Evolutionary conservation across 2,797 vertebrate species (phyloP).

Genomic region (Sebastes elongatus): DNA sequence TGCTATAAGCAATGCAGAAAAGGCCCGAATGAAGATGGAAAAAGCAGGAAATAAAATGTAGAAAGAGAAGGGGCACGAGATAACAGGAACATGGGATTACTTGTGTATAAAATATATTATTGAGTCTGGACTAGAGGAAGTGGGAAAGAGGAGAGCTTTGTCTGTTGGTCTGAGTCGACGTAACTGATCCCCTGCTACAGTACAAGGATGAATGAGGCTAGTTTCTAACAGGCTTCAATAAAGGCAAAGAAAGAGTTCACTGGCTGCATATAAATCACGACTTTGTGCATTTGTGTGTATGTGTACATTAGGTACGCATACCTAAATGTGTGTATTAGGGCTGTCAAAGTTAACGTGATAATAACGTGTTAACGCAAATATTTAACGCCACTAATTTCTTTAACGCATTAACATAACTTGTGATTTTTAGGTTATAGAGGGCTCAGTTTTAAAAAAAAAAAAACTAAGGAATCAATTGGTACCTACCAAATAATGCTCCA

Average conservation of each 20-base stretch:
- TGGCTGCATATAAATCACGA: slow-evolving; percentile 62
- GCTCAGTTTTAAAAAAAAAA: too few species aligned
- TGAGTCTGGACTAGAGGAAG: slow-evolving; percentile 55
- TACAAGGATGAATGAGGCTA: slow-evolving; percentile 66
- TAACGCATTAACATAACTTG: too few species aligned
- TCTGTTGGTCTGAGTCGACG: slow-evolving; percentile 30
- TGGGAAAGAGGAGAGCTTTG: slow-evolving; percentile 4
- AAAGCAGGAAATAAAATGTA: slow-evolving; percentile 7
- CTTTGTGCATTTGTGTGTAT: background rate
- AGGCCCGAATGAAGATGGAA: slow-evolving; percentile 13
- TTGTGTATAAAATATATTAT: slow-evolving; percentile 71
- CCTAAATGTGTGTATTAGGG: background rate
- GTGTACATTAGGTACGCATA: background rate
- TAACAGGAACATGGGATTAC: slow-evolving; percentile 52
- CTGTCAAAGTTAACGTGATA: too few species aligned
- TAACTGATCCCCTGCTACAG: slow-evolving; percentile 46
- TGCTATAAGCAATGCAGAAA: slow-evolving; percentile 25
- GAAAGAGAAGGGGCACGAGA: background rate
- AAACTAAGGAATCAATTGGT: too few species aligned
- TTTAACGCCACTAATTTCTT: too few species aligned
- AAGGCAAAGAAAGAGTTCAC: slow-evolving; percentile 40
- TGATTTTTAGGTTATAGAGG: too few species aligned
- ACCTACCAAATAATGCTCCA: too few species aligned
- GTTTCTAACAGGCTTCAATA: slow-evolving; percentile 66
- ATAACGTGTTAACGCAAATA: too few species aligned